phyloP scores from a whole-genome alignment of 1,140 invertebrate species.

The Ceratina calcarata region DNA sequence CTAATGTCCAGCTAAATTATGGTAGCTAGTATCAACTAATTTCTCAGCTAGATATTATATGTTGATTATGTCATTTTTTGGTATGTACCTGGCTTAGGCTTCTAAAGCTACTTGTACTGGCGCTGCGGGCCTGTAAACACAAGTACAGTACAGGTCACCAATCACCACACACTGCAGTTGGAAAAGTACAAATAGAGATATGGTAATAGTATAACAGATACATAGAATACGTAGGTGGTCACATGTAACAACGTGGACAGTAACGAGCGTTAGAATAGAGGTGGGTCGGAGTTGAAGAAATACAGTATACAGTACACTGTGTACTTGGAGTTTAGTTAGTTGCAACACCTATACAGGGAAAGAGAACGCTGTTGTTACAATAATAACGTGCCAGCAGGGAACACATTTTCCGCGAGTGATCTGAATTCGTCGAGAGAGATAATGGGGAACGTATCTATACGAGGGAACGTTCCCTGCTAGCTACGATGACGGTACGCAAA shows the following conservation, averaged over 20 bases:
- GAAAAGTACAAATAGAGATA: constrained; percentile 67
- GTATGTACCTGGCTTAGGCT: constrained; percentile 90
- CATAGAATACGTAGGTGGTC: constrained; percentile 39
- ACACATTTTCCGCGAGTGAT: no score
- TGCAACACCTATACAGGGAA: neutral
- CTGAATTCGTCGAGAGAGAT: neutral
- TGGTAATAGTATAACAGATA: constrained; percentile 55
- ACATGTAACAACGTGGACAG: constrained; percentile 32
- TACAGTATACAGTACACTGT: neutral
- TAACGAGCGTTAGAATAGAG: neutral
- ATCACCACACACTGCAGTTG: constrained; percentile 75
- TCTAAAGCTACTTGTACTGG: constrained; percentile 93
- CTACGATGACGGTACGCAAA: neutral
- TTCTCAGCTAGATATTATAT: constrained; percentile 61
- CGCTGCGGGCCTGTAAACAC: constrained; percentile 89
- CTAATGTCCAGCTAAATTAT: constrained; percentile 52
- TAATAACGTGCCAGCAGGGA: neutral
- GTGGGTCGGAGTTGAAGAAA: neutral
- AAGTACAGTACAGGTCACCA: constrained; percentile 79
- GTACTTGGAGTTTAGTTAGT: neutral
- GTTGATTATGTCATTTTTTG: constrained; percentile 74
- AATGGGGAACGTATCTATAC: neutral
- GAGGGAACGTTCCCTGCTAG: neutral
- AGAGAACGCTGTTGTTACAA: constrained; percentile 8
- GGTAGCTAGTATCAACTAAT: constrained; percentile 52